These are phyloP conservation scores for Stegastes partitus DNA, from an alignment of 2,113 vertebrate genomes.

Conservation along the genomic window DNA sequence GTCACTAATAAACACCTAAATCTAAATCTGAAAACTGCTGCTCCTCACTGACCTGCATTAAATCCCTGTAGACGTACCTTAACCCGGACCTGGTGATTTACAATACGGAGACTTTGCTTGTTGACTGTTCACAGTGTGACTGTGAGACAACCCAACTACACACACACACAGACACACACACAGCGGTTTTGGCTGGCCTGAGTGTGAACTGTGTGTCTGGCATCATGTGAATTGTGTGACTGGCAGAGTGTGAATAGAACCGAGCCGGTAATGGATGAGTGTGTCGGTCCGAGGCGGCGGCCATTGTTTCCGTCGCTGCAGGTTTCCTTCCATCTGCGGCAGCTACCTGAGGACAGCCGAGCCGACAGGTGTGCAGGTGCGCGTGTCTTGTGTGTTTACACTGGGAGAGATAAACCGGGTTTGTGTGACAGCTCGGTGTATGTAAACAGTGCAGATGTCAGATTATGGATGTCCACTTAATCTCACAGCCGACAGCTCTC, in stretches of 20 bases:
- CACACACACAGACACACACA: not conserved
- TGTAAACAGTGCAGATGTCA: too few relatives aligned
- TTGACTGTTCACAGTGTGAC: not conserved
- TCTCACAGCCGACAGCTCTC: too few relatives aligned
- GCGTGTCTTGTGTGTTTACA: too few relatives aligned
- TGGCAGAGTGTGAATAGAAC: constrained; percentile 6
- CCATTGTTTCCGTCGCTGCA: too few relatives aligned
- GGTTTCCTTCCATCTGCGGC: constrained; percentile 2
- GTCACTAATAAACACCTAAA: too few relatives aligned
- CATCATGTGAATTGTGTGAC: not conserved
- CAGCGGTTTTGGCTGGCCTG: constrained; percentile 6
- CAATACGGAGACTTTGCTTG: too few relatives aligned
- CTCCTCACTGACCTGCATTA: too few relatives aligned
- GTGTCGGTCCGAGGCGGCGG: too few relatives aligned
- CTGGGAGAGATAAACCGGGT: not conserved
- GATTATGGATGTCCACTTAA: too few relatives aligned
- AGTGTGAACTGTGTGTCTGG: not conserved
- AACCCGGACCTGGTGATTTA: too few relatives aligned
- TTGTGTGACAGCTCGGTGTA: not conserved
- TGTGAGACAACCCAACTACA: not conserved
- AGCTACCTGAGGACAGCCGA: not conserved
- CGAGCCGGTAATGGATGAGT: not conserved
- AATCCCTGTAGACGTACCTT: too few relatives aligned
- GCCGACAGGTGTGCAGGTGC: not conserved
- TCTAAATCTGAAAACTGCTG: too few relatives aligned